These are phyloP conservation scores for Origma solitaria DNA, from an alignment of 2,113 vertebrate genomes.

Conservation along the genomic window DNA sequence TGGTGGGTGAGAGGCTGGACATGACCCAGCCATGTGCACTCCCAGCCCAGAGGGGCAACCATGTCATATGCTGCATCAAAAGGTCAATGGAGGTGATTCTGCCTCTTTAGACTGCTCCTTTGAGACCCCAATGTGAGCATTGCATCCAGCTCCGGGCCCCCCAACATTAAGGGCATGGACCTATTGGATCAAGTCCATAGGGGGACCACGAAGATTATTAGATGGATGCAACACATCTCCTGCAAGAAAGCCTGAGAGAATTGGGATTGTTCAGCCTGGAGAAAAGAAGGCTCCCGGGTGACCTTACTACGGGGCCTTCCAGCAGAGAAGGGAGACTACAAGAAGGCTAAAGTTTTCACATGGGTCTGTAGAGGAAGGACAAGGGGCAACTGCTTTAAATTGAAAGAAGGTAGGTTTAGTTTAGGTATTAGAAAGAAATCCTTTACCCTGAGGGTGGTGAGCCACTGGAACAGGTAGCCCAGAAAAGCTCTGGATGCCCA, in stretches of 20 bases:
- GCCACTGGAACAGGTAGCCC: neutral
- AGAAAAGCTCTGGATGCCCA: neutral
- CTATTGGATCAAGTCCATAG: too few species aligned
- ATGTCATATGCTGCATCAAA: rapidly evolving
- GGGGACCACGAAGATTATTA: neutral
- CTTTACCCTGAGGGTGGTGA: neutral
- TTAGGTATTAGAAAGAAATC: neutral
- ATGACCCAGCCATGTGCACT: neutral
- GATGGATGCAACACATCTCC: neutral
- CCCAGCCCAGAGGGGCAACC: too few species aligned
- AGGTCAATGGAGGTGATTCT: neutral
- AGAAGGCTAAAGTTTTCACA: neutral
- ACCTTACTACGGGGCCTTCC: neutral
- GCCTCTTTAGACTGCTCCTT: neutral
- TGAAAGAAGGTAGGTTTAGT: neutral
- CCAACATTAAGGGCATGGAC: neutral
- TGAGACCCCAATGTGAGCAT: neutral
- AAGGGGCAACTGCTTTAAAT: neutral
- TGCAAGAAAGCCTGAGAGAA: neutral
- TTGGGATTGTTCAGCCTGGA: neutral
- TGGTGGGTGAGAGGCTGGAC: neutral
- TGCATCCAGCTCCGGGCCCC: neutral
- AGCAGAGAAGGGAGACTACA: neutral
- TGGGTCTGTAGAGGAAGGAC: neutral
- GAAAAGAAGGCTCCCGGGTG: too few species aligned